Base-by-base conservation (phyloP, 1,140 invertebrate genomes). In the Sycophaga agraensis region DNA sequence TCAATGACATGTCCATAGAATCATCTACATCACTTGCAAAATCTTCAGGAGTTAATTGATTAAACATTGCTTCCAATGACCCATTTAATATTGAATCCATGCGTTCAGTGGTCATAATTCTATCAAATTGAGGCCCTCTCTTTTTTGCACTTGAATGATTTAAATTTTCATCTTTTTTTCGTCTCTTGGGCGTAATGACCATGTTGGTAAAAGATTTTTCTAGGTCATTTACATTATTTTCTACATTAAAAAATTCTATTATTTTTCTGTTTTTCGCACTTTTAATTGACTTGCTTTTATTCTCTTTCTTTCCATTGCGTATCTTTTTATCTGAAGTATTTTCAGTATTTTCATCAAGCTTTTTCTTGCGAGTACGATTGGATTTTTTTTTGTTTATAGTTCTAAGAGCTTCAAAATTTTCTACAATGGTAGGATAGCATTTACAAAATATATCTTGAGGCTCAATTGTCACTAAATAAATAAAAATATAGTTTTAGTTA, bases 341-440 rank as follows among this genome's bases (percentile, higher is more conserved):
- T 14, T 61, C 70, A 59, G 70, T 74, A 19, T 74, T 56, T 68
- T 79, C 73, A 48, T 70, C 67, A 26, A 72, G 70, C 54, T 69
- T 74, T 63, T 74, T 76, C 62, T 82, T 81, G 49, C 78, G 78
- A 59, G 73, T 84, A 69, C 72, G 73, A 66, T 79, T 81, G 39
- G 75, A 65, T 79, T 86, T 83, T 59, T 77, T 70, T 51, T 73
- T 72, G 65, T 72, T 82, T 61, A 73, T 81, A 66, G 79, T 83
- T 82, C 82, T 87, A 70, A 74, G 83, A 72, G 77, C 82, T 78
- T 74, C 78, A 82, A 80, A 92, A 73, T 70, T 79, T 70, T 80
- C 80, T 43, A 88, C 88, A 65, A 90, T 67, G 37, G 84, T 74
- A 67, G 84, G 89, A 86, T 89, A 90, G 72, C 84, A 89, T 73